Percentiles rank a stretch among this genome's conserved stretches.
Evolutionary conservation across 2,797 vertebrate genomes (phyloP).

Genomic region (Oceanodroma leucorhoa): DNA sequence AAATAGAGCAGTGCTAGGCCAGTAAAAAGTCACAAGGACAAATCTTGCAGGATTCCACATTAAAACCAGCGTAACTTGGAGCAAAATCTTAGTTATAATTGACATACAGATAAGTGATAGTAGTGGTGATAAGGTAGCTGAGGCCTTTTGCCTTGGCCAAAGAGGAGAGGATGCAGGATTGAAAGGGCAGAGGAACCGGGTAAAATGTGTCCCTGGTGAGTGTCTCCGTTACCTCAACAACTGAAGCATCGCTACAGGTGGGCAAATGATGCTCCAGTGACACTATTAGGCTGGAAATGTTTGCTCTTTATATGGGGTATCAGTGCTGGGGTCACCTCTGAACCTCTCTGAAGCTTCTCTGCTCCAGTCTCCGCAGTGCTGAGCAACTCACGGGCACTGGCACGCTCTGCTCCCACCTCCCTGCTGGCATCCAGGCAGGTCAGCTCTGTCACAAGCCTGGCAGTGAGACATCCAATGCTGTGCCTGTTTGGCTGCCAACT

Average conservation of each 20-base stretch:
- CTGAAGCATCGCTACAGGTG: background rate
- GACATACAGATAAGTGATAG: background rate
- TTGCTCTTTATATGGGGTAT: background rate
- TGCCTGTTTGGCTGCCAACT: constrained; percentile 36
- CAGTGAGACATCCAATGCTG: constrained; percentile 1
- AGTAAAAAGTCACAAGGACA: constrained; percentile 13
- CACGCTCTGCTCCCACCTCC: background rate
- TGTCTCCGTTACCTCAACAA: accelerated
- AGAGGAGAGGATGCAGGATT: background rate
- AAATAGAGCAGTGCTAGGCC: constrained; percentile 14
- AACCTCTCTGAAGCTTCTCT: background rate
- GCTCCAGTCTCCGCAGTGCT: background rate
- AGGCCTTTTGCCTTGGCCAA: background rate
- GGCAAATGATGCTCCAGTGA: background rate
- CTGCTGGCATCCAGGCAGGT: constrained; percentile 21
- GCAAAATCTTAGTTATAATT: background rate
- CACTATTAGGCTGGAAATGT: background rate
- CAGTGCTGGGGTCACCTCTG: background rate
- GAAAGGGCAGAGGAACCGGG: background rate
- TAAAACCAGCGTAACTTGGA: background rate
- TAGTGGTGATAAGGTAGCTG: background rate
- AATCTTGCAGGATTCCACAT: background rate
- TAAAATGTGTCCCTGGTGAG: background rate
- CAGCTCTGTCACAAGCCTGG: constrained; percentile 42
- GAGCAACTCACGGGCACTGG: background rate